Conservation (phyloP, 1,140 invertebrate species). For the Polypedilum pembai region DNA sequence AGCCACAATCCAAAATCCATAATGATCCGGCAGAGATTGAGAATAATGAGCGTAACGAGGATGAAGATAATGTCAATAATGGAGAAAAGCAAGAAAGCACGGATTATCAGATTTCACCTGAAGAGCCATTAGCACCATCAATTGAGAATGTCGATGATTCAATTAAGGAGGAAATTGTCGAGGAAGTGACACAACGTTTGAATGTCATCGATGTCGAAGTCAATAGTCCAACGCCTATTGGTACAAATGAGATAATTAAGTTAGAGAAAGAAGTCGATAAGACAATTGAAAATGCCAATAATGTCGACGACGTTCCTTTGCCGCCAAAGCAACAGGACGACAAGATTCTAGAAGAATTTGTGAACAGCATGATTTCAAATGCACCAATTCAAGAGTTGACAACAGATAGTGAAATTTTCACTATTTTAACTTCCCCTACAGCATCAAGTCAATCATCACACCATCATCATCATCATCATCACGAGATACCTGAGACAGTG, state of each 20-base stretch:
- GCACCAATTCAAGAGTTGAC: neutral
- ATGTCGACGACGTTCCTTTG: slow-evolving; percentile 28
- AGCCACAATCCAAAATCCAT: neutral
- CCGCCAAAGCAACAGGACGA: slow-evolving; percentile 32
- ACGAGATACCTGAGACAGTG: neutral
- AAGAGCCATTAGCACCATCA: neutral
- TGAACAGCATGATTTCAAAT: neutral
- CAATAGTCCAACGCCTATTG: slow-evolving; percentile 6
- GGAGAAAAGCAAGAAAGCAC: slow-evolving; percentile 19
- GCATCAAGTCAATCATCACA: neutral
- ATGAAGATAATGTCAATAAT: slow-evolving; percentile 21
- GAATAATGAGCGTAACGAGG: neutral
- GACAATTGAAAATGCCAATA: slow-evolving; percentile 40
- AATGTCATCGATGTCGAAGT: neutral
- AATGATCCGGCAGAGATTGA: neutral
- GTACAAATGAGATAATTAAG: slow-evolving; percentile 29
- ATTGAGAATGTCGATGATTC: neutral
- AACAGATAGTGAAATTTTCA: slow-evolving; percentile 4
- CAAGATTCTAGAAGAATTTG: slow-evolving; percentile 32
- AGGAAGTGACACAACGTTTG: slow-evolving; percentile 29
- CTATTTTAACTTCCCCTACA: neutral
- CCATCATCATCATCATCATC: neutral
- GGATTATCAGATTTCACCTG: neutral
- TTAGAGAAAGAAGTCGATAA: slow-evolving; percentile 41
- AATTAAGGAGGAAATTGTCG: slow-evolving; percentile 34